Evolutionary conservation across 2,888 invertebrate genomes (phyloP).

Genomic region (Aphodius granarius): DNA sequence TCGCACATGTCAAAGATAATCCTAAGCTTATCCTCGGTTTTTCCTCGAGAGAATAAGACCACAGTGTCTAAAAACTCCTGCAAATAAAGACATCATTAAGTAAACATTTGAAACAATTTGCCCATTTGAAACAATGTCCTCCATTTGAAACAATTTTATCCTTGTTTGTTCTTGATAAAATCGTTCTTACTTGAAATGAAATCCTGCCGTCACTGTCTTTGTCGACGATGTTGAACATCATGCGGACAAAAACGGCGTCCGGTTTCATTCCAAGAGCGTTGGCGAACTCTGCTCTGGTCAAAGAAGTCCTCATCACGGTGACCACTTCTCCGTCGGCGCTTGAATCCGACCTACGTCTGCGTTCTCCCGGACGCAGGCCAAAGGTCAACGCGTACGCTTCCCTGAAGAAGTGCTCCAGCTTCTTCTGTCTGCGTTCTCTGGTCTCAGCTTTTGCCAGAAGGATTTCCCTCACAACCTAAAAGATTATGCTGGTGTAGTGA

Average conservation of each 20-base stretch:
- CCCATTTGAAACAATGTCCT: too few species aligned
- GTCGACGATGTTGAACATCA: slow-evolving; percentile 97
- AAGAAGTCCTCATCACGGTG: slow-evolving; percentile 89
- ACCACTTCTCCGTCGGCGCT: slow-evolving; percentile 81
- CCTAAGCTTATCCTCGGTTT: slow-evolving; percentile 89
- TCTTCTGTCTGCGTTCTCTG: slow-evolving; percentile 87
- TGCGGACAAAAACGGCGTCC: slow-evolving; percentile 92
- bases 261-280: slow-evolving; percentile 94
- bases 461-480: slow-evolving; percentile 74
- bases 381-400: slow-evolving; percentile 95
- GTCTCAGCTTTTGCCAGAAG: slow-evolving; percentile 93
- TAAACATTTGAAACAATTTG: background rate
- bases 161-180: too few species aligned
- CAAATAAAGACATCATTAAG: slow-evolving; percentile 31
- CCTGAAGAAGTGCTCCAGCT: slow-evolving; percentile 92
- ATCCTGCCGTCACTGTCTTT: slow-evolving; percentile 92
- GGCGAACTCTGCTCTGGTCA: slow-evolving; percentile 91
- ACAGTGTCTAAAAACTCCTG: slow-evolving; percentile 93
- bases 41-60: slow-evolving; percentile 87
- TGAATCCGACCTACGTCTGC: slow-evolving; percentile 71
- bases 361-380: slow-evolving; percentile 85
- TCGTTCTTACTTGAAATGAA: slow-evolving; percentile 74
- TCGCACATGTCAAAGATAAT: slow-evolving; percentile 99
- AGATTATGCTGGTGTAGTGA: too few species aligned
- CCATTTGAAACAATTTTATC: too few species aligned